phyloP scores from a whole-genome alignment of 2,113 vertebrate species.

The Platanista minor region DNA sequence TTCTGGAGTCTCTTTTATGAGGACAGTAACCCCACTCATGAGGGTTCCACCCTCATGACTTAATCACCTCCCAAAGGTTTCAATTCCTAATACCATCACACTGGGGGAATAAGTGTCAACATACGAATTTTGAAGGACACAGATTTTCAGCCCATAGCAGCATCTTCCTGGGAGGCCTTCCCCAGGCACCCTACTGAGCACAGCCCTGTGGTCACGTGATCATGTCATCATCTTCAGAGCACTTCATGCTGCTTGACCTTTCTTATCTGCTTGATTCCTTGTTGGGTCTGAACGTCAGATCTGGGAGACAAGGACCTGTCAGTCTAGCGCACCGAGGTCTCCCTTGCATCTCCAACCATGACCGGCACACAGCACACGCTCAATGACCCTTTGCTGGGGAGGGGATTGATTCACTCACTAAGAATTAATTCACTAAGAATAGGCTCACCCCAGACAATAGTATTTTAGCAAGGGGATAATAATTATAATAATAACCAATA shows the following conservation, averaged over 20 bases:
- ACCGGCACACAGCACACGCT: fast-evolving
- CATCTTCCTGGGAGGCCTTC: not conserved
- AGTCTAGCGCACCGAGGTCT: no score
- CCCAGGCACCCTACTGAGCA: fast-evolving
- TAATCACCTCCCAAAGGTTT: not conserved
- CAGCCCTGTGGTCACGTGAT: fast-evolving
- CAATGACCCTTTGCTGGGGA: fast-evolving
- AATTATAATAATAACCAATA: not conserved
- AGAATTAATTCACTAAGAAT: not conserved
- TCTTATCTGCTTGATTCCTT: not conserved
- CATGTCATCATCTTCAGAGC: not conserved
- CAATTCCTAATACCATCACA: not conserved
- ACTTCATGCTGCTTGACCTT: fast-evolving
- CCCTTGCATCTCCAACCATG: not conserved
- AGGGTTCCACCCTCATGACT: not conserved
- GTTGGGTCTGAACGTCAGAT: not conserved
- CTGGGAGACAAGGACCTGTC: not conserved
- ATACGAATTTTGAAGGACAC: not conserved
- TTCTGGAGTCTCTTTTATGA: not conserved
- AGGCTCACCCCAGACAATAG: not conserved
- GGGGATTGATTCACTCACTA: not conserved
- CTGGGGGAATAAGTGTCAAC: not conserved
- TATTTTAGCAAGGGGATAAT: not conserved
- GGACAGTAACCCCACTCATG: not conserved
- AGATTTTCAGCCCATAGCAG: not conserved